A percentile compares a stretch with the other conserved stretches of the same genome.
These are phyloP conservation scores for Mirounga angustirostris DNA, from an alignment of 2,113 vertebrate genomes.

Conservation along the genomic window DNA sequence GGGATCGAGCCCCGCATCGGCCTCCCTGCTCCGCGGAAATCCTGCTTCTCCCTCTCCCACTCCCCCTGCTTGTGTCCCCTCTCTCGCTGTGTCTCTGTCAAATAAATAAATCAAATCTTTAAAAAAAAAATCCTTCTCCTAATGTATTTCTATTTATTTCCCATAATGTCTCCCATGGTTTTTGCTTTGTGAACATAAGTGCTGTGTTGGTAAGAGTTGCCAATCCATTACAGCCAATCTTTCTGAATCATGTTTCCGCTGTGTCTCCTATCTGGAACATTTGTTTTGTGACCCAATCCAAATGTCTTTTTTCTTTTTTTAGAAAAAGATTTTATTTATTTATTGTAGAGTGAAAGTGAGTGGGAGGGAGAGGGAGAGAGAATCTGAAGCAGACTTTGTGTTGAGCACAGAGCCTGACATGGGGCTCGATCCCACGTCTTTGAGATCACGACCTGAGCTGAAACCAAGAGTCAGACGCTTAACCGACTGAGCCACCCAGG, in stretches of 20 bases:
- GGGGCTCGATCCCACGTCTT: neutral
- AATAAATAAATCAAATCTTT: no score
- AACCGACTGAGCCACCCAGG: neutral
- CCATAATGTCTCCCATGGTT: neutral
- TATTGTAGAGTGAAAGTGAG: neutral
- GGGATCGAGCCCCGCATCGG: no score
- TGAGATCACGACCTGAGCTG: neutral
- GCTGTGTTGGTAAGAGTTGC: neutral
- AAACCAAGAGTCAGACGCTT: neutral
- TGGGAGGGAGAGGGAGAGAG: neutral
- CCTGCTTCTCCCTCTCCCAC: no score
- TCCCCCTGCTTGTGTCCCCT: no score
- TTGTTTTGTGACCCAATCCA: neutral
- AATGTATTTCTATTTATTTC: neutral
- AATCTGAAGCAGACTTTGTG: neutral
- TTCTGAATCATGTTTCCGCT: neutral
- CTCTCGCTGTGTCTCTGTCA: no score
- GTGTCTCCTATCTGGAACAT: neutral
- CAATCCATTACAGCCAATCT: neutral
- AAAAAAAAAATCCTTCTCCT: neutral
- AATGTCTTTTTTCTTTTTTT: neutral
- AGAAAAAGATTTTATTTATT: no score
- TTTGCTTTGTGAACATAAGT: constrained; percentile 7
- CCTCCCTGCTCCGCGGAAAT: no score
- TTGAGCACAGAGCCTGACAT: neutral